A percentile compares a stretch with the other conserved stretches of the same genome.
These are phyloP conservation scores for Microcebus lehilahytsara DNA, from an alignment of 2,113 vertebrate genomes.

Conservation along the genomic window DNA sequence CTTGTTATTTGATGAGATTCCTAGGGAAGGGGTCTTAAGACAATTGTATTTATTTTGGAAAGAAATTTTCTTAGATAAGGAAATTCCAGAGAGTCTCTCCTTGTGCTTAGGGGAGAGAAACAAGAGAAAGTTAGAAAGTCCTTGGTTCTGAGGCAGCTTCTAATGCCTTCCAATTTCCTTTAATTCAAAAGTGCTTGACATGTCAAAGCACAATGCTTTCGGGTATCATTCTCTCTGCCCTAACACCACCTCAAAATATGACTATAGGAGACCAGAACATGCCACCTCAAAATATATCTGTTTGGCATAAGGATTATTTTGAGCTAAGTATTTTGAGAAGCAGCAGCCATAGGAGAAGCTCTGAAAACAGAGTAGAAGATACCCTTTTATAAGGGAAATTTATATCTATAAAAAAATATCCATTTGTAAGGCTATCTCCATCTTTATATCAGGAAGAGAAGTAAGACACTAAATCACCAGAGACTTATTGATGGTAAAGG, in stretches of 20 bases:
- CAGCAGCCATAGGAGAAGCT: background rate
- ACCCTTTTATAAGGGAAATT: background rate
- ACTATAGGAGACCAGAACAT: background rate
- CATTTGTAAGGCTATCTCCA: background rate
- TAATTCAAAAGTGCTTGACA: background rate
- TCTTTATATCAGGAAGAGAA: background rate
- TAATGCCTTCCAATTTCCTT: background rate
- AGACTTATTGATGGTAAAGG: background rate
- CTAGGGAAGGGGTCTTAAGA: background rate
- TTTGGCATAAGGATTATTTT: constrained; percentile 26
- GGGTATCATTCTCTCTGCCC: background rate
- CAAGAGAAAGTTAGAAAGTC: background rate
- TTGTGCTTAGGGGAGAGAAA: background rate
- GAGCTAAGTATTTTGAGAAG: constrained; percentile 14
- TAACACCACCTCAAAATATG: background rate
- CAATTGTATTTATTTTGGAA: background rate
- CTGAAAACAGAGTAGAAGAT: background rate
- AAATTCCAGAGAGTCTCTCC: background rate
- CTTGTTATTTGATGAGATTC: background rate
- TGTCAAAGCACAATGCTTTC: background rate
- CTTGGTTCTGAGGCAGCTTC: background rate
- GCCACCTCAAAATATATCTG: background rate
- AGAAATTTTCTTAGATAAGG: background rate
- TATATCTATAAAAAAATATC: background rate
- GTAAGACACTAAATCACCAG: background rate